Evolutionary conservation across 2,888 invertebrate species (phyloP), one percentile per base, ranked within the genome.

Genomic region (Leistus spinibarbis): DNA sequence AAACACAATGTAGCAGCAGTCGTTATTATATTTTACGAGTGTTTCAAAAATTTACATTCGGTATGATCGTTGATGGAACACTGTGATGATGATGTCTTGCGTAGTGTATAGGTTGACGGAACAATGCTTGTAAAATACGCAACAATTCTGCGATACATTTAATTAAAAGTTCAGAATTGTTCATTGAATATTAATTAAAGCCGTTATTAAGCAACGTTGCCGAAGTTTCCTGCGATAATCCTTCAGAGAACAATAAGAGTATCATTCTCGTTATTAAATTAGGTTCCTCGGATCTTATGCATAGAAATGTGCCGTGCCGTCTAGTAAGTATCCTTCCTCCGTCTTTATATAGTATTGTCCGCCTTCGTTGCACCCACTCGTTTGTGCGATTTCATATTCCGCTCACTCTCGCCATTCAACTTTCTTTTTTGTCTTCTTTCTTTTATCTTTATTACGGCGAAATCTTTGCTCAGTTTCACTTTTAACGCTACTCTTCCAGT

Each of bases 151-250:
- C 78, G 79, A 81, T 80, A 80, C 80, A 81, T 80, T 81, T 80
- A 81, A 81, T 81, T 81, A 80, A 81, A 81, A 80, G 79, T 80
- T 80, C 78, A 73, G 73, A 78, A 76, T 76, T 76, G 75, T 71
- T 78, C 79, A 80, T 80, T 79, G 80, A 81, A 81, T 81, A 80
- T 81, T 81, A 81, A 81, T 81, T 81, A 80, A 81, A 80, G 79
- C 77, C 76, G 78, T 78, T 79, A 79, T 80, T 78, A 76, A 78
- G 66, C 72, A 57, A 73, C 72, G 66, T 71, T 72, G 72, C 72
- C 72, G 67, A 73, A 73, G 73, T 67, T 73, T 67, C 40, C 13
- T 65, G 73, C 62, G 73, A 73, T 73, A 73, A 73, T 73, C 73
- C 65, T 67, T 73, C 73, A 67, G 73, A 73, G 76, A 74, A 77